Percentiles rank a stretch among this genome's conserved stretches.
These are phyloP conservation scores for Meloidogyne floridensis DNA, from an alignment of 1,140 invertebrate genomes.

Conservation along the genomic window DNA sequence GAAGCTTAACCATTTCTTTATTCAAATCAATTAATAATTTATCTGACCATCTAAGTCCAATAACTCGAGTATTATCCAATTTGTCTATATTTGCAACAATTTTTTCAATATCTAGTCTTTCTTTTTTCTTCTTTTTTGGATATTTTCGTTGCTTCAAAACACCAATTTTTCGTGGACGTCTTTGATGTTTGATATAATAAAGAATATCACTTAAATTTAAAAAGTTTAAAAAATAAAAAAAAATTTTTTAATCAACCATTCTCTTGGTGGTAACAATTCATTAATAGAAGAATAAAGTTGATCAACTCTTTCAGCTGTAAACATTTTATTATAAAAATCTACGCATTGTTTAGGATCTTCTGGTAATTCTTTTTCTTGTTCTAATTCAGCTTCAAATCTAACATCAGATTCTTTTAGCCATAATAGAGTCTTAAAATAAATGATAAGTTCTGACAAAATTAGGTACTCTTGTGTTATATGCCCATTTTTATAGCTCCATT, in stretches of 20 bases:
- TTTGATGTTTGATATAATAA: slow-evolving; percentile 19
- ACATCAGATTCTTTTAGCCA: slow-evolving; percentile 33
- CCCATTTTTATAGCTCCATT: no score
- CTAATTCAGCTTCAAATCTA: slow-evolving; percentile 22
- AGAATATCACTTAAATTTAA: slow-evolving; percentile 7
- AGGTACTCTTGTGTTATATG: neutral
- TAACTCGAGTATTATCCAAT: neutral
- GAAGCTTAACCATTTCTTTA: slow-evolving; percentile 1
- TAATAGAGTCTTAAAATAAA: slow-evolving; percentile 20
- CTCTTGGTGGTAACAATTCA: slow-evolving; percentile 20
- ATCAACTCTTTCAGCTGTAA: slow-evolving; percentile 26
- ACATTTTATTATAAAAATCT: slow-evolving; percentile 30
- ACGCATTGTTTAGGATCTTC: slow-evolving; percentile 21
- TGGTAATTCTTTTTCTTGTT: slow-evolving; percentile 28
- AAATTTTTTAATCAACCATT: slow-evolving; percentile 10
- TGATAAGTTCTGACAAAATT: neutral
- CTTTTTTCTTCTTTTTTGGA: neutral
- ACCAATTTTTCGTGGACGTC: neutral
- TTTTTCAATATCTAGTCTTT: neutral
- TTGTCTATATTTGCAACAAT: neutral
- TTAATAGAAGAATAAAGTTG: slow-evolving; percentile 18
- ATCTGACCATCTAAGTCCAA: slow-evolving; percentile 23
- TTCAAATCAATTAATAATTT: slow-evolving; percentile 21
- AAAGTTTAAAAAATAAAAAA: neutral
- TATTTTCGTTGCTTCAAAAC: neutral